Evolutionary conservation across 2,113 vertebrate genomes (phyloP), one percentile per base, ranked within the genome.

Genomic region (Planiliza haematocheilus): DNA sequence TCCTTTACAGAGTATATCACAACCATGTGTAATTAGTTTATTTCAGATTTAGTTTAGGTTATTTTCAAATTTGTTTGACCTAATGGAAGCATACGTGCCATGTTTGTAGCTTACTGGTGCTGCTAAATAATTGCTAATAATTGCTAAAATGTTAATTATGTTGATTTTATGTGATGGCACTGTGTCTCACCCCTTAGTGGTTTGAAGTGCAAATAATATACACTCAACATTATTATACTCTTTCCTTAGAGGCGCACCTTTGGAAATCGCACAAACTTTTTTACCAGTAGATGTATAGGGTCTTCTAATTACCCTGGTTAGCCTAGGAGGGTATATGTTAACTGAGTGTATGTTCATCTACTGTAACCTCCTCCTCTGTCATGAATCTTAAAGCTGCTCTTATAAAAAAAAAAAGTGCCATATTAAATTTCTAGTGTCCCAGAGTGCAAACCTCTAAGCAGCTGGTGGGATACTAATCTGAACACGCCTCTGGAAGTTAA

Each of bases 301-400:
- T 75, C 48, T 53, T 74, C 45, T 89, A 88, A 90, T 85, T 83
- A 64, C 73, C 81, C 79, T 74, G 55, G 45, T 63, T 70, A 61
- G 75, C 84, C 86, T 80, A 6, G 37, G 55, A 87, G 82, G 60
- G 24, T 74, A 18, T 38, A 74, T 61, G 61, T 85, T 81, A 85
- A 83, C 72, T 69, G 61, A 58, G 34, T 55, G 63, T 71, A 81
- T 89, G 81, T 79, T 84, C 85, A 88, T 83, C 81, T 67, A 50
- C 67, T 71, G 65, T 55, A 46, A 53, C 50, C 59, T 58, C 72
- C 53, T 70, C 53, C 55, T 69, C 51, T 64, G 59, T 76, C 72
- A 88, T 88, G 82, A 91, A 91, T 91, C 72, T 85, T 91, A 91
- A 90, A 81, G 70, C 63, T 68, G 50, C 24, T 84, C 55, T 84